A percentile compares a stretch with the other conserved stretches of the same genome.
Evolutionary conservation across 2,888 invertebrate genomes (phyloP).

Genomic region (Hypsopygia costalis): DNA sequence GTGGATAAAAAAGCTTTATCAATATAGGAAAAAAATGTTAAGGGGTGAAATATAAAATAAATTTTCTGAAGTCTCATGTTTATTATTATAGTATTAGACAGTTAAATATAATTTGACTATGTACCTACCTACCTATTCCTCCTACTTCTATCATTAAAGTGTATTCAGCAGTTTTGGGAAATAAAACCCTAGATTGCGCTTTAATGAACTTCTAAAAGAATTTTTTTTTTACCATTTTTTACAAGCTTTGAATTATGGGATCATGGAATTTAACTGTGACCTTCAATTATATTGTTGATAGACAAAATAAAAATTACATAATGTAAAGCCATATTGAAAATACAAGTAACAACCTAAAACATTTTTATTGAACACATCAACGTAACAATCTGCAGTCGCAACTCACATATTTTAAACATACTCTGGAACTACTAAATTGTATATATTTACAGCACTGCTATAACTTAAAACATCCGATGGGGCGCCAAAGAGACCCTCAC

Average conservation of each 20-base stretch:
- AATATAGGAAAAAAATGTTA: constrained; percentile 83
- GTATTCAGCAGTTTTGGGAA: too few species aligned
- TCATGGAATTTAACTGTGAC: too few species aligned
- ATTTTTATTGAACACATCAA: constrained; percentile 62
- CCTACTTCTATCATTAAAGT: too few species aligned
- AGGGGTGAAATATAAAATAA: constrained; percentile 58
- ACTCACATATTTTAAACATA: constrained; percentile 53
- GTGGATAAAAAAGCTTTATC: constrained; percentile 86
- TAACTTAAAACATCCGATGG: constrained; percentile 30
- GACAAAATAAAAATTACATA: background rate
- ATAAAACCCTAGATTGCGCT: too few species aligned
- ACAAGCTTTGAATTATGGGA: too few species aligned
- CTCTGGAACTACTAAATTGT: constrained; percentile 52
- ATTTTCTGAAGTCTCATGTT: too few species aligned
- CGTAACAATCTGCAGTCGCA: constrained; percentile 42
- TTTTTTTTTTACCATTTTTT: too few species aligned
- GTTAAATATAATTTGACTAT: too few species aligned
- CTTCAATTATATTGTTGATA: too few species aligned
- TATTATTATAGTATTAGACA: too few species aligned
- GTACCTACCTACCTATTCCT: too few species aligned
- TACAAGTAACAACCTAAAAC: constrained; percentile 49
- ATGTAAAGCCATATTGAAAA: constrained; percentile 23
- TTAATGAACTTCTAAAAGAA: too few species aligned
- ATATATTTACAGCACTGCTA: constrained; percentile 66
- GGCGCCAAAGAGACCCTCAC: constrained; percentile 45